phyloP scores from a whole-genome alignment of 2,113 vertebrate genomes.

The Regulus satrapa region DNA sequence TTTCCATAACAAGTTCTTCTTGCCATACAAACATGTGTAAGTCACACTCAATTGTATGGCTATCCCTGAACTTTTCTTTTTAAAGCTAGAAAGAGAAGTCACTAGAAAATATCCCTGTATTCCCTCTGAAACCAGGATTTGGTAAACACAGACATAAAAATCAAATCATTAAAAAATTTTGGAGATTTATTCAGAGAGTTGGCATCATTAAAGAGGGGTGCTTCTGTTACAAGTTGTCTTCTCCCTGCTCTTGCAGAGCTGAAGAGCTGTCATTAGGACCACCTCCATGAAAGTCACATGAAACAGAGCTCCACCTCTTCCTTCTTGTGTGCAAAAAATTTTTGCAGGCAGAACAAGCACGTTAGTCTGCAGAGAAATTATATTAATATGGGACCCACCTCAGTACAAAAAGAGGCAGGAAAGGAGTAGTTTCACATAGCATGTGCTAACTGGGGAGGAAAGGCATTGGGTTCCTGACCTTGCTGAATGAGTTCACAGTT shows the following conservation, averaged over 20 bases:
- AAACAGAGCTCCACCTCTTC: neutral
- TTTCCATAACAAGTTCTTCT: constrained; percentile 16
- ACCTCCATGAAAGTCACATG: constrained; percentile 1
- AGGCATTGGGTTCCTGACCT: neutral
- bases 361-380: neutral
- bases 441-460: neutral
- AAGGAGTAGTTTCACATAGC: neutral
- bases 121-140: neutral
- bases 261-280: neutral
- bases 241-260: neutral
- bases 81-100: constrained; percentile 23
- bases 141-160: constrained; percentile 34
- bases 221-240: neutral
- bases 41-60: constrained; percentile 14
- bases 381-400: neutral
- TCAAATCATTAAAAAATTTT: constrained; percentile 27
- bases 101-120: constrained; percentile 34
- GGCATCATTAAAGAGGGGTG: neutral
- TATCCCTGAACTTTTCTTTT: constrained; percentile 54
- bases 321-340: neutral
- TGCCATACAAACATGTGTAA: constrained; percentile 6
- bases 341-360: neutral
- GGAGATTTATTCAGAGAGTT: neutral
- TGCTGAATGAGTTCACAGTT: neutral
- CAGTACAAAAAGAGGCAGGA: neutral